These are phyloP conservation scores for Euzophera pinguis DNA, from an alignment of 2,888 invertebrate species.

Conservation along the genomic window DNA sequence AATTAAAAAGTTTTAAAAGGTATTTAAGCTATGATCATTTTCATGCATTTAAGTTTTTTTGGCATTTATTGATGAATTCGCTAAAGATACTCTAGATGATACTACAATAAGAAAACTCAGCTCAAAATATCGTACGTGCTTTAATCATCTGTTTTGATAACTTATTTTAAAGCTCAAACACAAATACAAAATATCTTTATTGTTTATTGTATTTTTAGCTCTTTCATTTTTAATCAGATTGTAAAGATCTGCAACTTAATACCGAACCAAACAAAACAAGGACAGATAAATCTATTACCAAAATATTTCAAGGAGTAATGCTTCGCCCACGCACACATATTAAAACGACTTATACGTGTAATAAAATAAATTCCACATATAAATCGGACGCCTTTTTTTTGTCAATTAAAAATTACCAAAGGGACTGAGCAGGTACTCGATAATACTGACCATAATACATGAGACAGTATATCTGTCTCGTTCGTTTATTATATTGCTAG, in stretches of 20 bases:
- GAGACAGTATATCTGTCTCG: slow-evolving; percentile 25
- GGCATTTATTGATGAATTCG: no score
- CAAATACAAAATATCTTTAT: no score
- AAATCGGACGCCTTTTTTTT: slow-evolving; percentile 69
- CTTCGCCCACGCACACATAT: slow-evolving; percentile 51
- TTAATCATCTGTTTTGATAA: no score
- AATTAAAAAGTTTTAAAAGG: no score
- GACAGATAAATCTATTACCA: slow-evolving; percentile 21
- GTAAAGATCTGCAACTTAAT: not conserved
- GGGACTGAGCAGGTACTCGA: slow-evolving; percentile 65
- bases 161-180: no score
- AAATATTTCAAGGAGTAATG: slow-evolving; percentile 44
- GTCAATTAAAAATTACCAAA: slow-evolving; percentile 76
- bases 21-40: no score
- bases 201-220: no score
- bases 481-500: slow-evolving; percentile 21
- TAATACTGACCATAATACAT: slow-evolving; percentile 29
- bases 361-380: slow-evolving; percentile 75
- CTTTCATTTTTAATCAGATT: no score
- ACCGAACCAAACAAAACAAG: not conserved
- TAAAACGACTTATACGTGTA: slow-evolving; percentile 47
- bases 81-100: no score
- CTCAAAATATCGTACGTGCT: no score
- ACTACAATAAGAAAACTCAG: no score
- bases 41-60: no score